phyloP scores from a whole-genome alignment of 2,113 vertebrate species.

The Vulpes lagopus region DNA sequence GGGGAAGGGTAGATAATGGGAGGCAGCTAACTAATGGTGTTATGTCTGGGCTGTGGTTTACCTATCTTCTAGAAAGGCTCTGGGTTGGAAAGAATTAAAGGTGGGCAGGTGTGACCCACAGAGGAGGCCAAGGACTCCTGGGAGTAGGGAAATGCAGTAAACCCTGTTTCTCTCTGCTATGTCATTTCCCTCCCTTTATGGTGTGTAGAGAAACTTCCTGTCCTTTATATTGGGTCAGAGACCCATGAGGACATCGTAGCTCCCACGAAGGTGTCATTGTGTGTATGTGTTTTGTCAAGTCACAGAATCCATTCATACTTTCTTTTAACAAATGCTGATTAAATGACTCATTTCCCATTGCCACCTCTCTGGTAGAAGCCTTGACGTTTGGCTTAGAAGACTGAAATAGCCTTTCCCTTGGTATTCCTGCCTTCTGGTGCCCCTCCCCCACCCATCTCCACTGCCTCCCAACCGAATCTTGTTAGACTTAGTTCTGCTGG shows the following conservation, averaged over 20 bases:
- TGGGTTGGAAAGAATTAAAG: not conserved
- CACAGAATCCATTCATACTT: slow-evolving; percentile 26
- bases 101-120: not conserved
- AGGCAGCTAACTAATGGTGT: not conserved
- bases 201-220: not conserved
- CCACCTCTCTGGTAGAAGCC: not conserved
- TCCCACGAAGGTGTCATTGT: not conserved
- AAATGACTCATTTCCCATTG: not conserved
- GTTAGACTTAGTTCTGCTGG: not conserved
- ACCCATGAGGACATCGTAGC: not conserved
- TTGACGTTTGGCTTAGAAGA: not conserved
- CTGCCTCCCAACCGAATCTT: not conserved
- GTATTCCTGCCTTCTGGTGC: not conserved
- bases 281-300: not conserved
- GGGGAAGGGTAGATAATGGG: not conserved
- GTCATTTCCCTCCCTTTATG: not conserved
- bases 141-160: not conserved
- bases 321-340: not conserved
- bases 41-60: not conserved
- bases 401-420: not conserved
- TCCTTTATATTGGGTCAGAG: not conserved
- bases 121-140: not conserved
- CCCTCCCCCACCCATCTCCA: accelerated
- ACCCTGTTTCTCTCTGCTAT: not conserved
- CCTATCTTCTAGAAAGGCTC: not conserved